Evolutionary conservation across 2,113 vertebrate species (phyloP), one percentile per base, ranked within the genome.

Genomic region (Psittacara wagleri): DNA sequence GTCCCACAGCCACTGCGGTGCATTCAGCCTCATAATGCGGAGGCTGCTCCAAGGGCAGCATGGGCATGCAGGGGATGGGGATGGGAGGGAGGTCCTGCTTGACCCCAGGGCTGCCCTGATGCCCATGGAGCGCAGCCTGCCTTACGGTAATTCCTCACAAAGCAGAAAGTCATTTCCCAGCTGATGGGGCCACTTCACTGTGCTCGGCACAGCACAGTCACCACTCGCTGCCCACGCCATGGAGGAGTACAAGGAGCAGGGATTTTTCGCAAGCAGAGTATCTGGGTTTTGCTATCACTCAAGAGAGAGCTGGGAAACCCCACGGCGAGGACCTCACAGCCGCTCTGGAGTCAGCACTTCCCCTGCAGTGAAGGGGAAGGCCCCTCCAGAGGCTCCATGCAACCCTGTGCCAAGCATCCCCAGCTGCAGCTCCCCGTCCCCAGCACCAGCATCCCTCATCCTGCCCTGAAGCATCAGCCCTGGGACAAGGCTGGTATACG

Each of bases 231-330:
- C 95, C 93, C 92, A 90, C 91, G 2, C 54, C 1, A 4, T 4
- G 87, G 17, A 67, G 35, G 24, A 88, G 49, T 13, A 25, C 35
- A 83, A 27, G 94, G 96, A 97, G 95, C 88, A 73, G 95, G 95
- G 92, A 92, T 92, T 97, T 95, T 97, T 95, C 74, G 5, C 46
- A 49, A 77, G 67, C 82, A 88, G 74, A 20, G 90, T 86, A 29
- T 90, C 64, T 70, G 92, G 59, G 88, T 93, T 95, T 95, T 97
- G 92, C 86, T 97, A 88, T 96, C 96, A 90, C 90, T 92, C 27
- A 41, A 94, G 67, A 94, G n/a, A 69, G 74, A 80, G 79, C 85
- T 94, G 92, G 96, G 95, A 96, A 96, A 97, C 90, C 96, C 96
- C 96, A 96, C 41, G 9, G 88, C 22, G 1, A 80, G 87, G 89